phyloP scores from a whole-genome alignment of 2,113 vertebrate species.

The Stigmatopora argus region DNA sequence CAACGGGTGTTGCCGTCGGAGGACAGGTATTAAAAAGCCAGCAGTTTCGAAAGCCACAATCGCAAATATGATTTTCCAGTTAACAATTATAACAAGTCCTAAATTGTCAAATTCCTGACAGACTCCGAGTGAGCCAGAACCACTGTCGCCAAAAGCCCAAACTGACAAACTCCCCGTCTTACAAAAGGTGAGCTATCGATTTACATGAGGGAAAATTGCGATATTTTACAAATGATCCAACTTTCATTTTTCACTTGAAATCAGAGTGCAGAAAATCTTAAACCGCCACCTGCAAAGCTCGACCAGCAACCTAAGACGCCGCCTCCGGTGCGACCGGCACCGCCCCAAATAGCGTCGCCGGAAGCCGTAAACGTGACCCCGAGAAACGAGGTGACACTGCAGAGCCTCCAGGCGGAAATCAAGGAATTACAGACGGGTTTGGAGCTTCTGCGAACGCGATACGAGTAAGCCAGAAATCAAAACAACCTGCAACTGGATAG shows the following conservation, averaged over 20 bases:
- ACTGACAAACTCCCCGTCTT: slow-evolving; percentile 30
- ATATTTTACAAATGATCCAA: too few relatives aligned
- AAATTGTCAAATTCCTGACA: slow-evolving; percentile 24
- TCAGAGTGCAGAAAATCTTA: slow-evolving; percentile 52
- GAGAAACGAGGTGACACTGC: slow-evolving; percentile 39
- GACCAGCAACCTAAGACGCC: slow-evolving; percentile 33
- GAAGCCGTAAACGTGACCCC: slow-evolving; percentile 19
- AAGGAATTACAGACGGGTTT: slow-evolving; percentile 68
- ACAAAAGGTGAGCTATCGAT: slow-evolving; percentile 39
- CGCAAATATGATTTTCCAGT: background rate
- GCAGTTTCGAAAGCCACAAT: too few relatives aligned
- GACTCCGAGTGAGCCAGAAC: slow-evolving; percentile 21
- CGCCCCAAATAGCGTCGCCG: slow-evolving; percentile 18
- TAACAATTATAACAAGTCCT: background rate
- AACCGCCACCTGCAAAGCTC: slow-evolving; percentile 32
- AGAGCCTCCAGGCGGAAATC: slow-evolving; percentile 60
- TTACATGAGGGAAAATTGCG: background rate
- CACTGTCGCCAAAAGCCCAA: slow-evolving; percentile 26
- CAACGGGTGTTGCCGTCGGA: slow-evolving; percentile 34
- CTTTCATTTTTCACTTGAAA: background rate
- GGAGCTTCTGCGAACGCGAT: slow-evolving; percentile 60
- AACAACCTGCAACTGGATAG: too few relatives aligned
- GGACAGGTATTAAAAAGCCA: slow-evolving; percentile 27
- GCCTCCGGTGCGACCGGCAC: slow-evolving; percentile 20
- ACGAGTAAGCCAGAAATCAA: slow-evolving; percentile 57